phyloP scores from a whole-genome alignment of 2,888 invertebrate genomes.

The Pandemis heparana region DNA sequence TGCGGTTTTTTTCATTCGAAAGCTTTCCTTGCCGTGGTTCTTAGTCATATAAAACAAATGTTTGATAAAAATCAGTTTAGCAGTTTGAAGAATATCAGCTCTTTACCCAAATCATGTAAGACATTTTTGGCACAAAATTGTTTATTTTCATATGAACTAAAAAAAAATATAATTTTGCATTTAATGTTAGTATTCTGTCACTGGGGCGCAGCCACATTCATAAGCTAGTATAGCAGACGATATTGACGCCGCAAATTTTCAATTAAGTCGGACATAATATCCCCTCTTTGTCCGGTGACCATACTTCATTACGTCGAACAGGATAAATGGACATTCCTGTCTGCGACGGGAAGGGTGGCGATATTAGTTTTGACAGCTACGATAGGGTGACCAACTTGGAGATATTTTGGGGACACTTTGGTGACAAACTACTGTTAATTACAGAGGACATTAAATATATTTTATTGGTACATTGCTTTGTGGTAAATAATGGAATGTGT shows the following conservation, averaged over 20 bases:
- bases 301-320: slow-evolving; percentile 24
- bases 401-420: neutral
- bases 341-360: slow-evolving; percentile 30
- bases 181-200: too few relatives aligned
- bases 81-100: too few relatives aligned
- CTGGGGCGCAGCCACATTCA: too few relatives aligned
- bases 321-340: slow-evolving; percentile 41
- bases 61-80: too few relatives aligned
- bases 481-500: slow-evolving; percentile 5
- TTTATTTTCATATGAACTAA: too few relatives aligned
- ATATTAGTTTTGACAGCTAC: slow-evolving; percentile 31
- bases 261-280: slow-evolving; percentile 21
- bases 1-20: too few relatives aligned
- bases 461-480: slow-evolving; percentile 29
- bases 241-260: slow-evolving; percentile 13
- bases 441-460: slow-evolving; percentile 20
- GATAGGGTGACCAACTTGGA: slow-evolving; percentile 30
- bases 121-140: too few relatives aligned
- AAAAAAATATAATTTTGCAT: too few relatives aligned
- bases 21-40: too few relatives aligned
- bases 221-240: too few relatives aligned
- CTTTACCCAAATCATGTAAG: too few relatives aligned
- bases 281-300: slow-evolving; percentile 32
- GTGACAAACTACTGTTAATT: slow-evolving; percentile 37
- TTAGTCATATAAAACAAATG: too few relatives aligned